Evolutionary conservation across 1,140 invertebrate species (phyloP), one percentile per base, ranked within the genome.

Genomic region (Sarcophaga bullata): DNA sequence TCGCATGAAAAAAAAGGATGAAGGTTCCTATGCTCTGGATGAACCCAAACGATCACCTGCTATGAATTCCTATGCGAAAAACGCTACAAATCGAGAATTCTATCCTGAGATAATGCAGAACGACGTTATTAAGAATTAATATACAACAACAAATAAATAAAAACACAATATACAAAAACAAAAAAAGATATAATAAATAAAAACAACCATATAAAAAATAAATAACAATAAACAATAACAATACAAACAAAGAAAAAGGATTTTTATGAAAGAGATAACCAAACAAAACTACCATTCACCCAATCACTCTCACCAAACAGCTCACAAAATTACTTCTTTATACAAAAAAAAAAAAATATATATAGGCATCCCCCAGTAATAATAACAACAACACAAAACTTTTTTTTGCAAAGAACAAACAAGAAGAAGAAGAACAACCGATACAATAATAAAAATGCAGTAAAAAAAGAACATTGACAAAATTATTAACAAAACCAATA

Each of bases 1-100:
- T 91, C 95, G 98, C 89, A 99, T 99, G 97, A 94, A 98, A 90
- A 99, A 99, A 93, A 99, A 99, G 93, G 98, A 99, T 91, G 98
- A 99, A 91, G 98, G 98, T 15, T 98, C 97, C 84, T 99, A 99
- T 90, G 96, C 98, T 8, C 92, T 99, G 83, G 98, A 99, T 88
- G n/a, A 99, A 91, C 97, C 97, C 17, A 98, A 98, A 91, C 93
- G 97, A 90, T 97, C 96, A 84, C 96, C 97, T 68, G 96, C 96
- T 75, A 94, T 95, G 83, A 97, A 97, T 86, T 95, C 97, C 83
- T 98, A 98, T 92, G 95, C 95, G 85, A 96, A 97, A 91, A 94
- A 94, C 84, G 95, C 95, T 89, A 96, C 96, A 89, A 97, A 97
- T 91, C 94, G 96, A 86, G 97, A 98, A 90, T 98, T 98, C 91